phyloP scores from a whole-genome alignment of 2,888 invertebrate genomes.

The Mythimna loreyi region DNA sequence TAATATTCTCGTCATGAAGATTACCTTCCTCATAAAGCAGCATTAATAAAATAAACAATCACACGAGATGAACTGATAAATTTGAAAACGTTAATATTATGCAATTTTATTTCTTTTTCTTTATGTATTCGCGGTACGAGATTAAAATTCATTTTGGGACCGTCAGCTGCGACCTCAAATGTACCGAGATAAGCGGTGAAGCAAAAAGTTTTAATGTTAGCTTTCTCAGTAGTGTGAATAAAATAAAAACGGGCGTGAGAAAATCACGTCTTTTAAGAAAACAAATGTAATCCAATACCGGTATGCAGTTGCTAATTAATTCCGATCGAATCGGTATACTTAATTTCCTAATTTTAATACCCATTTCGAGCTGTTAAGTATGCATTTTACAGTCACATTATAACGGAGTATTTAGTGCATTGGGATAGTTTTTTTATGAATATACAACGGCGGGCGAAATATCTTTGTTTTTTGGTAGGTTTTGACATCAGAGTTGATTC shows the following conservation, averaged over 20 bases:
- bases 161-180: conserved; percentile 71
- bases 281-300: conserved; percentile 70
- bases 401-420: conserved; percentile 56
- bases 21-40: conserved; percentile 67
- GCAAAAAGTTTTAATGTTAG: conserved; percentile 67
- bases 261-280: conserved; percentile 69
- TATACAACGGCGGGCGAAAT: conserved; percentile 11
- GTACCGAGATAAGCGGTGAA: conserved; percentile 77
- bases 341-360: conserved; percentile 71
- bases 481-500: not conserved
- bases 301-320: conserved; percentile 70
- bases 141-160: conserved; percentile 79
- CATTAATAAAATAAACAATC: conserved; percentile 77
- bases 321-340: conserved; percentile 69
- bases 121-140: conserved; percentile 76
- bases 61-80: conserved; percentile 75
- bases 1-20: conserved; percentile 76
- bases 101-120: conserved; percentile 63
- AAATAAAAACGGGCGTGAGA: conserved; percentile 75
- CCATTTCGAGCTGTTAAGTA: conserved; percentile 52
- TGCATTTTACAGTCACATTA: conserved; percentile 51
- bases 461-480: conserved; percentile 1
- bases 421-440: conserved; percentile 32
- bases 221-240: conserved; percentile 76
- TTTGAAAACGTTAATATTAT: conserved; percentile 54